phyloP scores from a whole-genome alignment of 2,888 invertebrate species.

The Brachypalpus laphriformis region DNA sequence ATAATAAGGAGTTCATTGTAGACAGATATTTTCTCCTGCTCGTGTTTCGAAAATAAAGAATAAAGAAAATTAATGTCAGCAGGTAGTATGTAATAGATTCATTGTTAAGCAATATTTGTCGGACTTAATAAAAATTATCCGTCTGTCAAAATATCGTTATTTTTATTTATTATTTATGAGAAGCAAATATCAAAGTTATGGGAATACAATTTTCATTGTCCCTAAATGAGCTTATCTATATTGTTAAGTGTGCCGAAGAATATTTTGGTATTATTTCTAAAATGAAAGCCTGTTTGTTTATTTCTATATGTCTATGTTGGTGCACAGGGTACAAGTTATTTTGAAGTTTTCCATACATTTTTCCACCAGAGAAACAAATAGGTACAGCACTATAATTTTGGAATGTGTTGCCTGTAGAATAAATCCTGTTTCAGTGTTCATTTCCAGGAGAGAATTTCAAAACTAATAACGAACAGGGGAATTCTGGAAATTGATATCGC shows the following conservation, averaged over 20 bases:
- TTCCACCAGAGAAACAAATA: neutral
- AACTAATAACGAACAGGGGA: conserved; percentile 7
- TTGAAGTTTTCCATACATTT: neutral
- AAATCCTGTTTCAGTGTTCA: neutral
- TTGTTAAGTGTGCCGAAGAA: neutral
- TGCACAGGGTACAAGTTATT: neutral
- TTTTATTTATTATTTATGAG: conserved; percentile 1
- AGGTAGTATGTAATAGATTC: conserved; percentile 7
- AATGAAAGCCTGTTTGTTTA: neutral
- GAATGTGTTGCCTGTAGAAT: neutral
- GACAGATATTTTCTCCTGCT: neutral
- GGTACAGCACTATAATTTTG: neutral
- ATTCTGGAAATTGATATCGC: conserved; percentile 8
- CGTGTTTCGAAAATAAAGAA: neutral
- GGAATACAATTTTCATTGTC: neutral
- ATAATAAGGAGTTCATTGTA: neutral
- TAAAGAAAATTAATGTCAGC: conserved; percentile 11
- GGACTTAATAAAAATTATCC: conserved; percentile 19
- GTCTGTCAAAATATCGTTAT: neutral
- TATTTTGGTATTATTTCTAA: neutral
- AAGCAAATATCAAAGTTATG: conserved; percentile 9
- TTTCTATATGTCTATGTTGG: neutral
- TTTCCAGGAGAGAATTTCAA: neutral
- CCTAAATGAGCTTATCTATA: neutral
- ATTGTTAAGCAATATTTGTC: conserved; percentile 19